phyloP scores from a whole-genome alignment of 2,797 vertebrate genomes.

The Sebastes miniatus region DNA sequence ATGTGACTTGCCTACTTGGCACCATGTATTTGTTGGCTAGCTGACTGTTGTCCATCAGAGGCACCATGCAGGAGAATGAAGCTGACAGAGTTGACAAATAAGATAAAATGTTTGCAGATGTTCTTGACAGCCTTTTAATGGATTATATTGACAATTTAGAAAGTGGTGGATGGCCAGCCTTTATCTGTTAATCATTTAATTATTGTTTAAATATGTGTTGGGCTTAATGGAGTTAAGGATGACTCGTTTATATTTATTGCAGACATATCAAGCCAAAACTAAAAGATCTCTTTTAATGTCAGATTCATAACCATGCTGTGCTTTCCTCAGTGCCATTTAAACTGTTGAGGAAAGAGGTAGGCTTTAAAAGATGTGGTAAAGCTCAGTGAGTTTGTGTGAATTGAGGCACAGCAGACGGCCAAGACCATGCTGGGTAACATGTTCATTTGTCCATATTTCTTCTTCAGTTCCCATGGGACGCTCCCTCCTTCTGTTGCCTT shows the following conservation, averaged over 20 bases:
- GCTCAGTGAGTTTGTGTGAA: constrained; percentile 51
- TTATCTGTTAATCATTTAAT: neutral
- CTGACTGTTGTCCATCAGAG: constrained; percentile 39
- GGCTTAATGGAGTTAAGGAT: neutral
- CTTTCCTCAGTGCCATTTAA: constrained; percentile 7
- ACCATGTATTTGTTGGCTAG: constrained; percentile 16
- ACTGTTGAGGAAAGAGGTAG: neutral
- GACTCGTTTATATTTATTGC: neutral
- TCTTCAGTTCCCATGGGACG: constrained; percentile 64
- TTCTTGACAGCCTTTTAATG: neutral
- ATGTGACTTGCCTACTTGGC: constrained; percentile 47
- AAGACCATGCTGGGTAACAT: constrained; percentile 72
- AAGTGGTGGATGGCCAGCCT: neutral
- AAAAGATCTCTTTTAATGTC: neutral
- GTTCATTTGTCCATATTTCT: constrained; percentile 83
- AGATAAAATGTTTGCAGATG: constrained; percentile 2
- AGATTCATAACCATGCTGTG: neutral
- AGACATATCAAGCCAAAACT: neutral
- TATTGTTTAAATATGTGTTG: neutral
- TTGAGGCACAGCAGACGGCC: constrained; percentile 66
- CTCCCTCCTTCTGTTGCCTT: constrained; percentile 76
- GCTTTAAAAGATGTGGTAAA: constrained; percentile 34
- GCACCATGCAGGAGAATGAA: neutral
- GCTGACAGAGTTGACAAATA: constrained; percentile 11
- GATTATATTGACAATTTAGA: neutral